Evolutionary conservation across 1,140 invertebrate genomes (phyloP).

Genomic region (Melipona quadrifasciata): DNA sequence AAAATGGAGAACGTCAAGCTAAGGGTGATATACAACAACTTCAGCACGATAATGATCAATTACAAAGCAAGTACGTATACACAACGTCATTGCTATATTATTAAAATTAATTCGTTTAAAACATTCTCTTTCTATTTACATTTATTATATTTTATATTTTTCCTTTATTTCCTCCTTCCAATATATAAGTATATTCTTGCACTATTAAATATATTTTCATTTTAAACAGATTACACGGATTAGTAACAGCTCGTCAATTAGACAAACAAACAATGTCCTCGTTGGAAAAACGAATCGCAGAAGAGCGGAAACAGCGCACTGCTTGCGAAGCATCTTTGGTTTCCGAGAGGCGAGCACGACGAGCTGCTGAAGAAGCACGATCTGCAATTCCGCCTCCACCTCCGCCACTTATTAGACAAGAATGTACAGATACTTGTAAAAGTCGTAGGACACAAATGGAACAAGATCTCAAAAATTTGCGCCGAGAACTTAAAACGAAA

Average conservation of each 20-base stretch:
- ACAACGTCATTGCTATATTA: neutral
- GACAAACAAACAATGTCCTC: conserved; percentile 90
- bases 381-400: conserved; percentile 75
- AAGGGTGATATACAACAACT: conserved; percentile 89
- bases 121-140: too few relatives aligned
- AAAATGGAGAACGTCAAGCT: conserved; percentile 86
- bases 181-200: neutral
- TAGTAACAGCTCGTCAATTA: conserved; percentile 87
- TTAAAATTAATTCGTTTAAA: neutral
- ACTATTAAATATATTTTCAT: neutral
- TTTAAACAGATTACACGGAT: conserved; percentile 85
- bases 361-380: conserved; percentile 81
- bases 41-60: conserved; percentile 91
- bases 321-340: conserved; percentile 89
- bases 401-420: conserved; percentile 80
- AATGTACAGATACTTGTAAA: conserved; percentile 91
- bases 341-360: conserved; percentile 86
- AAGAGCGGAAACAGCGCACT: conserved; percentile 90
- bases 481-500: conserved; percentile 88
- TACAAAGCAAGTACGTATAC: conserved; percentile 88
- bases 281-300: conserved; percentile 91
- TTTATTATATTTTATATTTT: too few relatives aligned
- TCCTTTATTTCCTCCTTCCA: neutral
- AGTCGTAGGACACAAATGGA: conserved; percentile 89
- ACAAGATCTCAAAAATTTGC: conserved; percentile 88